Evolutionary conservation across 2,888 invertebrate genomes (phyloP), one percentile per base, ranked within the genome.

Genomic region (Cephus sareptanus): DNA sequence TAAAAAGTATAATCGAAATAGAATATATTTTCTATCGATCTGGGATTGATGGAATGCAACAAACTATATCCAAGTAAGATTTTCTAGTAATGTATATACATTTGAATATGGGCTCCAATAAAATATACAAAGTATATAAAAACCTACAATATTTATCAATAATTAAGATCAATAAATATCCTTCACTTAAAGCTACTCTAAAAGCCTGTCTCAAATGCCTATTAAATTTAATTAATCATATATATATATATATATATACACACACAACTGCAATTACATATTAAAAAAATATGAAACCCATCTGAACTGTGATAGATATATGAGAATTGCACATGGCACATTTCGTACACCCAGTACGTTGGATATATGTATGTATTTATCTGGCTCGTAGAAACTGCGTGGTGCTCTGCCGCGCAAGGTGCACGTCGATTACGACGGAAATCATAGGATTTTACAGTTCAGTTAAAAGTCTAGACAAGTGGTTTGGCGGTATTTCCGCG

Each of bases 41-140:
- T 71, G 71, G 71, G 71, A 71, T 71, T 79, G 79, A 78, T 79
- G 74, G 76, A 79, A 79, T 77, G 73, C 74, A 82, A 77, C 69
- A 69, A 76, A 77, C 78, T 81, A 81, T 79, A 78, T 68, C 73
- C 79, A 69, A 73, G 31, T 81, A 80, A 75, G 79, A 79, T 80
- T 85, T 83, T 84, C 76, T 81, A 84, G 76, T 74, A 79, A 80
- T 84, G 85, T 85, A 85, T 83, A 85, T 84, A 85, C 71, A 79
- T 78, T 34, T 85, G 84, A 85, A 85, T 80, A 84, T 79, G 82
- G 82, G 82, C 71, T 69, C 70, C 33, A 78, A 84, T 84, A 85
- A 84, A 83, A 81, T 56, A 56, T 71, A 71, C 31, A 71, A 71
- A 31, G 31, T 31, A 15, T 31, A 31, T 33, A 71, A 31, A 34